Evolutionary conservation across 2,797 vertebrate genomes (phyloP).

Genomic region (Fundulus diaphanus): DNA sequence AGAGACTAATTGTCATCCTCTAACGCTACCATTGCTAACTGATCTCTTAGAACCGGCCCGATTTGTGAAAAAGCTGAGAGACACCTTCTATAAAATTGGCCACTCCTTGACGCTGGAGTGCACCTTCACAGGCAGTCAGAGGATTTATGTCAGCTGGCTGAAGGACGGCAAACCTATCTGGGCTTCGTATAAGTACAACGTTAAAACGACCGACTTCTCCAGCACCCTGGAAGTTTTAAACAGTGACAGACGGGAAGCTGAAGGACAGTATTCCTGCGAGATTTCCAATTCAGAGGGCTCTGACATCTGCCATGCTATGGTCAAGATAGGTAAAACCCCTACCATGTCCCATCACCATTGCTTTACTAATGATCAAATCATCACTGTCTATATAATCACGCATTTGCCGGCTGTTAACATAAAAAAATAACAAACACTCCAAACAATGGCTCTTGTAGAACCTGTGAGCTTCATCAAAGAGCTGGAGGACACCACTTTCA

Average conservation of each 20-base stretch:
- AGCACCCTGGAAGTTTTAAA: conserved; percentile 86
- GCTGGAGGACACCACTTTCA: not conserved
- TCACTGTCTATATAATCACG: not conserved
- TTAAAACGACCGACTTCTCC: conserved; percentile 57
- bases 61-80: not conserved
- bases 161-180: conserved; percentile 90
- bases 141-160: conserved; percentile 69
- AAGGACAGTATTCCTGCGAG: conserved; percentile 87
- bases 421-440: not conserved
- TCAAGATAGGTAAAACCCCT: not conserved
- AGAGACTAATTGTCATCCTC: conserved; percentile 1
- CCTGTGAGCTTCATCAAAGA: conserved; percentile 84
- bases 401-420: not conserved
- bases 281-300: conserved; percentile 66
- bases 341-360: not conserved
- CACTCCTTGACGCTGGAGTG: not conserved
- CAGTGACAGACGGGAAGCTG: conserved; percentile 79
- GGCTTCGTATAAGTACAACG: conserved; percentile 76
- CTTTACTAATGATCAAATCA: not conserved
- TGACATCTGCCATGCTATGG: not conserved
- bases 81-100: not conserved
- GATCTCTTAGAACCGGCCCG: not conserved
- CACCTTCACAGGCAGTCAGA: not conserved
- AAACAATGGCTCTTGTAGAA: conserved; percentile 55
- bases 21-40: not conserved